Base-by-base conservation (phyloP, 2,113 vertebrate genomes). In the Cheilinus undulatus region DNA sequence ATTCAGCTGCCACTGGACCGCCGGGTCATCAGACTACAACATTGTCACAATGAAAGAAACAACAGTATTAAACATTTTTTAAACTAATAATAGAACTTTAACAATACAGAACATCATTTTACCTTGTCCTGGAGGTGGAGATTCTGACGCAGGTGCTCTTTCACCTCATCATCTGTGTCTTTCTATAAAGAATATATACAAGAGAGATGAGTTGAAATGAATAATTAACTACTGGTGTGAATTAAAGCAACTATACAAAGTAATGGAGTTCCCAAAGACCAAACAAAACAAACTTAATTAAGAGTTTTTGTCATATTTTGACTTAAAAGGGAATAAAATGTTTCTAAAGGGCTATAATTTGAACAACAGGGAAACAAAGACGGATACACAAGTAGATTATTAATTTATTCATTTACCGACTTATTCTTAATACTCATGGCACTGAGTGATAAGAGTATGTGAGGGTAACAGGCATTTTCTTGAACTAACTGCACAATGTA, bases 161-260 rank as follows among this genome's bases (percentile, higher is more conserved):
- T 98, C 81, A 99, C 97, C 87, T 99, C 98, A n/a, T 99, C 97
- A 63, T 99, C 98, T 10, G 96, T 99, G 81, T 99, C 98, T 91
- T 92, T 98, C 98, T 99, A 89, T 83, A 90, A 80, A 80, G 92
- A 3, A 26, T 19, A 22, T 22, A 62, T 14, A 64, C 3, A 50
- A 27, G 6, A 73, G 1, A 70, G 17, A 17, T 5, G 13, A 42
- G 38, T 42, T 15, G 5, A 5, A 32, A 6, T 5, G 28, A 40
- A 14, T 40, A 14, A 4, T 13, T 6, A n/a, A n/a, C n/a, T n/a
- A n/a, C n/a, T n/a, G n/a, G n/a, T n/a, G n/a, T n/a, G n/a, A n/a
- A n/a, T n/a, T n/a, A n/a, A n/a, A n/a, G n/a, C n/a, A n/a, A n/a
- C n/a, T n/a, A n/a, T n/a, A n/a, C n/a, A n/a, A n/a, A n/a, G n/a